These are phyloP conservation scores for Meteorus sp. DNA, from an alignment of 1,140 invertebrate genomes.

Conservation along the genomic window DNA sequence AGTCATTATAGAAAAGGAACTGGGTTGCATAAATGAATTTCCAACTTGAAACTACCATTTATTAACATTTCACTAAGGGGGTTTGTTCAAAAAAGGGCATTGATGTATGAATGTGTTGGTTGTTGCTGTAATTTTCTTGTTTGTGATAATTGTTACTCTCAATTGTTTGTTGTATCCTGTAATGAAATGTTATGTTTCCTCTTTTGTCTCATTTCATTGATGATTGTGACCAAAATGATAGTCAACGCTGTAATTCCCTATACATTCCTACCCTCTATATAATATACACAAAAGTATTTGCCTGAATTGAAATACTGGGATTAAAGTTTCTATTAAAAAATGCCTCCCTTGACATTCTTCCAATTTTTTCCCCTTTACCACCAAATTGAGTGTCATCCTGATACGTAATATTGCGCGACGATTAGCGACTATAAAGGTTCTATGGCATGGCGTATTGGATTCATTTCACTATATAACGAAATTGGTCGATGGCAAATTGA, in stretches of 20 bases:
- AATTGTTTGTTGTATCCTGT: too few relatives aligned
- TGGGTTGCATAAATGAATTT: constrained; percentile 54
- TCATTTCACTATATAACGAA: background rate
- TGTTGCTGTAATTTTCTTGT: constrained; percentile 17
- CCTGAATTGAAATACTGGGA: background rate
- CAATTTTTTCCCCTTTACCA: constrained; percentile 14
- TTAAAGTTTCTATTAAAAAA: constrained; percentile 8
- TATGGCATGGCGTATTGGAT: constrained; percentile 6
- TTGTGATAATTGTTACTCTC: constrained; percentile 12
- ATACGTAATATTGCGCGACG: constrained; percentile 27
- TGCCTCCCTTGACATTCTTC: constrained; percentile 13
- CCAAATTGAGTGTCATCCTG: constrained; percentile 30
- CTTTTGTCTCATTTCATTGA: background rate
- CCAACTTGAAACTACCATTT: constrained; percentile 50
- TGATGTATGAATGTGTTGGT: constrained; percentile 26
- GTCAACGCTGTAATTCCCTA: too few relatives aligned
- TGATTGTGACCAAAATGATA: background rate
- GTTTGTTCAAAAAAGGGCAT: constrained; percentile 29
- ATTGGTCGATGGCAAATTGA: constrained; percentile 16
- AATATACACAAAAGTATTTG: too few relatives aligned
- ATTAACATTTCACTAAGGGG: constrained; percentile 50
- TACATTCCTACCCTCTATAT: too few relatives aligned
- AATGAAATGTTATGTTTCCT: background rate
- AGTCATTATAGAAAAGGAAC: constrained; percentile 51
- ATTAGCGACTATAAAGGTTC: constrained; percentile 30